Percentiles rank a stretch among this genome's conserved stretches.
Evolutionary conservation across 2,797 vertebrate species (phyloP).

Genomic region (Gorsachius magnificus): DNA sequence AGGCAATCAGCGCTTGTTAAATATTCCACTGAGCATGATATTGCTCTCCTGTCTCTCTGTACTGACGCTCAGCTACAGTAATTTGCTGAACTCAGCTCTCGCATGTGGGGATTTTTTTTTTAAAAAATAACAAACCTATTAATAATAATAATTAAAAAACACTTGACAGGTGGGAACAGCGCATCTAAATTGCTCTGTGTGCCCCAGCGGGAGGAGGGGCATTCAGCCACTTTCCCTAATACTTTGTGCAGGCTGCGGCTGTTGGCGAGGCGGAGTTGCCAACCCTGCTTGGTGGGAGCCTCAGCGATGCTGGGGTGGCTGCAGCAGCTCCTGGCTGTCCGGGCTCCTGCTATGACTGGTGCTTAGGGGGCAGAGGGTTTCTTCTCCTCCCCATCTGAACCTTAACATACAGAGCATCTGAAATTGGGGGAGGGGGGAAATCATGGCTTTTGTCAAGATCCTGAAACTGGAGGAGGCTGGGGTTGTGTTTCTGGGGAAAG

Average conservation of each 20-base stretch:
- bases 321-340: not conserved
- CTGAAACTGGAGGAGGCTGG: not conserved
- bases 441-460: not conserved
- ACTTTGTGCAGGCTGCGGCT: not conserved
- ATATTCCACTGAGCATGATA: constrained; percentile 63
- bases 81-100: constrained; percentile 69
- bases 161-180: constrained; percentile 56
- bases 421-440: not conserved
- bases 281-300: not conserved
- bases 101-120: not conserved
- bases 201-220: not conserved
- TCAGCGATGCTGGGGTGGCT: not conserved
- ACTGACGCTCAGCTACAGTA: not conserved
- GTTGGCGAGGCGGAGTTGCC: not conserved
- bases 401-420: not conserved
- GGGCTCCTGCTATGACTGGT: not conserved
- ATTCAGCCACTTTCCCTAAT: not conserved
- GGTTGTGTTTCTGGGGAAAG: not conserved
- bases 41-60: constrained; percentile 59
- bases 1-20: constrained; percentile 67
- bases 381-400: not conserved
- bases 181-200: constrained; percentile 21
- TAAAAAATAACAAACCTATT: constrained; percentile 64
- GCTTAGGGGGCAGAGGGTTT: not conserved
- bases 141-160: constrained; percentile 70